Conservation (phyloP, 1,140 invertebrate species). For the Eumeta japonica region DNA sequence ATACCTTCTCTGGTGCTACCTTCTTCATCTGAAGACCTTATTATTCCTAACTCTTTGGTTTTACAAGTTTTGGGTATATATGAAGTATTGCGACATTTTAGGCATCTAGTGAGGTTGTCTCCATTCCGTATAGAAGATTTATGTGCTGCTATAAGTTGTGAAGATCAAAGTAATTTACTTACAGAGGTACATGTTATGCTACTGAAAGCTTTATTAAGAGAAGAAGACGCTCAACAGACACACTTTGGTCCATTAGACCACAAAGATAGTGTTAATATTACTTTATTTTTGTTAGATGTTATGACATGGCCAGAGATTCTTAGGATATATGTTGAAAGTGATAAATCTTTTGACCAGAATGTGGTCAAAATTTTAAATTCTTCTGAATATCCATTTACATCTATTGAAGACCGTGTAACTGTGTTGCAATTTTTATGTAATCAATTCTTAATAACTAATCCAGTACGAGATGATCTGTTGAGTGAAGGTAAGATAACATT, state of each 20-base stretch:
- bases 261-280: constrained; percentile 94
- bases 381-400: constrained; percentile 87
- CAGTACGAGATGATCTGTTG: constrained; percentile 87
- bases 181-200: constrained; percentile 92
- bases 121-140: constrained; percentile 96
- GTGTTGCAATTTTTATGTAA: constrained; percentile 90
- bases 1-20: constrained; percentile 78
- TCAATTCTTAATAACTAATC: constrained; percentile 91
- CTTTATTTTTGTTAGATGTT: constrained; percentile 86
- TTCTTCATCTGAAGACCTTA: constrained; percentile 85
- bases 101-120: constrained; percentile 84
- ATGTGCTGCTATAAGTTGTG: constrained; percentile 85
- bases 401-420: constrained; percentile 77
- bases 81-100: constrained; percentile 90
- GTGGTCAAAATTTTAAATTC: constrained; percentile 69
- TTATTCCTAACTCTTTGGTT: constrained; percentile 75
- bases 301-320: constrained; percentile 94
- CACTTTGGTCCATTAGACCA: constrained; percentile 94
- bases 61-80: constrained; percentile 84
- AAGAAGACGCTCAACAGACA: constrained; percentile 93
- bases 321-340: constrained; percentile 85
- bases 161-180: constrained; percentile 87
- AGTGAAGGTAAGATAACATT: constrained; percentile 87
- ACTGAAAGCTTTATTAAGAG: constrained; percentile 85
- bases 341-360: constrained; percentile 74